A percentile compares a stretch with the other conserved stretches of the same genome.
Evolutionary conservation across 2,113 vertebrate species (phyloP).

Genomic region (Salvator merianae): DNA sequence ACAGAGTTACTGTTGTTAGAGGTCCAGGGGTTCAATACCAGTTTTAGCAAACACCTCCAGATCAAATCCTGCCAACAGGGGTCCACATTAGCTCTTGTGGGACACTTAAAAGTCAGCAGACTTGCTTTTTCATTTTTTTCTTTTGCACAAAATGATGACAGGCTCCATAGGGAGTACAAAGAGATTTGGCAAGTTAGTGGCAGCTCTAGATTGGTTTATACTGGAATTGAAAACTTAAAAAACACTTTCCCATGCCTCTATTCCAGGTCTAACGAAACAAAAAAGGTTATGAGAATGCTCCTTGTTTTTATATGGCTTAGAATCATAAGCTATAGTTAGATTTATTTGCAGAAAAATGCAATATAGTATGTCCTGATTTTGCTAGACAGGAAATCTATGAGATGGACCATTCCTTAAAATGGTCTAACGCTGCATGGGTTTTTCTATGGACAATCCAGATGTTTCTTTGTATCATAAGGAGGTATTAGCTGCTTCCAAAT

Average conservation of each 20-base stretch:
- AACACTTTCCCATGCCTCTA: conserved; percentile 16
- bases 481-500: too few relatives aligned
- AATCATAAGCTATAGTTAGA: conserved; percentile 37
- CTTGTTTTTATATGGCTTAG: conserved; percentile 38
- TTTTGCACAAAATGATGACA: too few relatives aligned
- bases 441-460: too few relatives aligned
- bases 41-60: too few relatives aligned
- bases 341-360: conserved; percentile 15
- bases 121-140: too few relatives aligned
- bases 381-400: neutral
- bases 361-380: neutral
- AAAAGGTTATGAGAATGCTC: neutral
- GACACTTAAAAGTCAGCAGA: too few relatives aligned
- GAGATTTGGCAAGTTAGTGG: conserved; percentile 44
- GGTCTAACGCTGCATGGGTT: neutral
- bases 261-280: conserved; percentile 10
- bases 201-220: conserved; percentile 23
- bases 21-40: too few relatives aligned
- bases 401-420: neutral
- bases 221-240: conserved; percentile 11
- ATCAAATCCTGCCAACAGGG: too few relatives aligned
- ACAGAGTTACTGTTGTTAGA: too few relatives aligned
- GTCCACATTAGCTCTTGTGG: too few relatives aligned
- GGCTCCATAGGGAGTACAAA: too few relatives aligned
- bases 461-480: too few relatives aligned